Percentiles rank a stretch among this genome's conserved stretches.
phyloP scores from a whole-genome alignment of 2,797 vertebrate genomes.

The Synanceia verrucosa region DNA sequence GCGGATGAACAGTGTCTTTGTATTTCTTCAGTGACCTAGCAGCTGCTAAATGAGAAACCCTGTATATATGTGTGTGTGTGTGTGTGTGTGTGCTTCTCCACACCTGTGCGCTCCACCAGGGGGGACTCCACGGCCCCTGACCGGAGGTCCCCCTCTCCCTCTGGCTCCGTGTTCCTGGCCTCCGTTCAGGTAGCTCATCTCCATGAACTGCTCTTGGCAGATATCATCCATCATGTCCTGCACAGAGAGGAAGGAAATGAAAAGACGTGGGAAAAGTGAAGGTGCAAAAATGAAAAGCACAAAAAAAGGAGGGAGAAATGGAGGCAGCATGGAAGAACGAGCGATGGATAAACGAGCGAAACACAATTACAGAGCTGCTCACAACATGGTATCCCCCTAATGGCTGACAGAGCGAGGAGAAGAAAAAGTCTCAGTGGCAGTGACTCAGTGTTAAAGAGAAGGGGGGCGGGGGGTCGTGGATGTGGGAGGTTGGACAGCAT shows the following conservation, averaged over 20 bases:
- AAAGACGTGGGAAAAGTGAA: conserved; percentile 1
- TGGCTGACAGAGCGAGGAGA: conserved; percentile 28
- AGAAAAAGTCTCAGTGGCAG: conserved; percentile 43
- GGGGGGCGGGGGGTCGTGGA: not conserved
- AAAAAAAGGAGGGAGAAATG: not conserved
- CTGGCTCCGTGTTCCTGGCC: conserved; percentile 89
- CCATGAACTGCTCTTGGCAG: conserved; percentile 98
- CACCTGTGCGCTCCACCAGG: conserved; percentile 91
- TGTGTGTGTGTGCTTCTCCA: not conserved
- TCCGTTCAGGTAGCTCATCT: conserved; percentile 96
- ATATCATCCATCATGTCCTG: conserved; percentile 99
- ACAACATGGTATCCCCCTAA: conserved; percentile 31
- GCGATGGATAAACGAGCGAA: conserved; percentile 33
- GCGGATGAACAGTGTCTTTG: not conserved
- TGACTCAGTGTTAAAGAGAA: conserved; percentile 56
- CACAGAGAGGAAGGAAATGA: not conserved
- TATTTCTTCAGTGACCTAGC: not conserved
- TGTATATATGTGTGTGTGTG: not conserved
- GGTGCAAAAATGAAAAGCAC: not conserved
- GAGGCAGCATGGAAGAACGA: conserved; percentile 9
- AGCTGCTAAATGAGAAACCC: not conserved
- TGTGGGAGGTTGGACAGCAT: conserved; percentile 55
- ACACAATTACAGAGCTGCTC: conserved; percentile 45
- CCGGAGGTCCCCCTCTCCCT: conserved; percentile 89
- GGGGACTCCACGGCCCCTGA: conserved; percentile 90